Evolutionary conservation across 92 coral and sea anemone species (phyloP).

Genomic region (Scolanthus callimorphus): DNA sequence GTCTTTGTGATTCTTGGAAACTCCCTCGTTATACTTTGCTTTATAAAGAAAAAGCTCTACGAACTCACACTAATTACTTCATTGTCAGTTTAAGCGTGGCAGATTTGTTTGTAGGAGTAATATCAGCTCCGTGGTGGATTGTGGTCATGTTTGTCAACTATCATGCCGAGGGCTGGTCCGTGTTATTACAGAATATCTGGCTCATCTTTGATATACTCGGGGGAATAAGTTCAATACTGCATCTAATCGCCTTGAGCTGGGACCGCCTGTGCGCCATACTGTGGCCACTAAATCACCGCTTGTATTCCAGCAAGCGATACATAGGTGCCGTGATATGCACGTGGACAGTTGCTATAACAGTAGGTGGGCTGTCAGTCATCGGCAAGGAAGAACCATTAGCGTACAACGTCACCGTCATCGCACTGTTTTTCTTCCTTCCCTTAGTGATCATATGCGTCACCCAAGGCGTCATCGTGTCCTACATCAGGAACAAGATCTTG

Average conservation of each 20-base stretch:
- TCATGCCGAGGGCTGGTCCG: conserved; percentile 34
- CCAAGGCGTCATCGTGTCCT: conserved; percentile 37
- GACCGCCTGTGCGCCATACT: conserved; percentile 73
- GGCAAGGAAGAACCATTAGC: conserved; percentile 36
- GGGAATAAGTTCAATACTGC: conserved; percentile 68
- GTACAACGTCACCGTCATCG: conserved; percentile 61
- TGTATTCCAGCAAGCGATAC: conserved; percentile 38
- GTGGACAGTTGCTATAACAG: conserved; percentile 40
- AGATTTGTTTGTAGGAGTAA: conserved; percentile 56
- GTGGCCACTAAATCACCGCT: conserved; percentile 67
- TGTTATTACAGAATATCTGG: conserved; percentile 53
- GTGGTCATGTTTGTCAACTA: conserved; percentile 30
- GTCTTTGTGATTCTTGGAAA: conserved; percentile 45
- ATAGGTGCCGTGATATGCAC: conserved; percentile 21
- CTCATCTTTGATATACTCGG: conserved; percentile 61
- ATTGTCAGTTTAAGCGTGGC: conserved; percentile 65
- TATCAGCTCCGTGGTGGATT: conserved; percentile 72
- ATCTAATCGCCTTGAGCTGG: conserved; percentile 70
- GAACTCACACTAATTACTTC: conserved; percentile 65
- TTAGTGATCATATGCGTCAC: conserved; percentile 39
- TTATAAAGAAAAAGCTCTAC: conserved; percentile 36
- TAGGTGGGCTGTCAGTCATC: conserved; percentile 42
- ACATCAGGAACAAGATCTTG: conserved; percentile 20
- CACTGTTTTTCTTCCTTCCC: conserved; percentile 47
- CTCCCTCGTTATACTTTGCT: conserved; percentile 48